These are phyloP conservation scores for Hirundichthys speculiger DNA, from an alignment of 2,113 vertebrate species.

Conservation along the genomic window DNA sequence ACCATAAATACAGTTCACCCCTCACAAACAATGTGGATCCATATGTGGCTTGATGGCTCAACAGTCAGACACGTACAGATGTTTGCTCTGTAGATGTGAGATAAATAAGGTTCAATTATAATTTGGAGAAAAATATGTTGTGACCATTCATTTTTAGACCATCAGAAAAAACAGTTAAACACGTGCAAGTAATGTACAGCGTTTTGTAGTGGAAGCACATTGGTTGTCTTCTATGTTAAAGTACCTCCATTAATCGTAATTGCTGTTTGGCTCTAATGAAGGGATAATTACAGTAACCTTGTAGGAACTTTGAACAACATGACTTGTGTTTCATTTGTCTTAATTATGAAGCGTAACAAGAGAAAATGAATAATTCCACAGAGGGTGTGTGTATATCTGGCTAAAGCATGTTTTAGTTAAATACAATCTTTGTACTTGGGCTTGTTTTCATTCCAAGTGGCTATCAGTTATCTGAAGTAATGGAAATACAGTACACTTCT, in stretches of 20 bases:
- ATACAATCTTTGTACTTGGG: slow-evolving; percentile 15
- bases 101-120: slow-evolving; percentile 10
- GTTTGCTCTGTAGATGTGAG: slow-evolving; percentile 24
- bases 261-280: slow-evolving; percentile 17
- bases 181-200: neutral
- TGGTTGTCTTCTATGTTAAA: slow-evolving; percentile 13
- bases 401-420: slow-evolving; percentile 13
- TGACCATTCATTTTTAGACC: neutral
- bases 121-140: slow-evolving; percentile 9
- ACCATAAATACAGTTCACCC: slow-evolving; percentile 10
- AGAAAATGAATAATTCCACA: slow-evolving; percentile 23
- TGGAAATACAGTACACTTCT: too few relatives aligned
- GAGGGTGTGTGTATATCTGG: slow-evolving; percentile 6
- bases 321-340: slow-evolving; percentile 36
- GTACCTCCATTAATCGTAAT: slow-evolving; percentile 29
- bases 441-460: neutral
- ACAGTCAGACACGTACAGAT: slow-evolving; percentile 16
- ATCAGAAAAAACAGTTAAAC: neutral
- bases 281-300: slow-evolving; percentile 7
- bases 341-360: slow-evolving; percentile 21
- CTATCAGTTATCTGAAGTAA: neutral
- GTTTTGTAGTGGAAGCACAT: slow-evolving; percentile 15
- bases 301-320: slow-evolving; percentile 24
- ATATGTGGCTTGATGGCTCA: slow-evolving; percentile 36
- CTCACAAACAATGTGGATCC: slow-evolving; percentile 22